Evolutionary conservation across 2,888 invertebrate genomes (phyloP).

Genomic region (Brassicogethes aeneus): DNA sequence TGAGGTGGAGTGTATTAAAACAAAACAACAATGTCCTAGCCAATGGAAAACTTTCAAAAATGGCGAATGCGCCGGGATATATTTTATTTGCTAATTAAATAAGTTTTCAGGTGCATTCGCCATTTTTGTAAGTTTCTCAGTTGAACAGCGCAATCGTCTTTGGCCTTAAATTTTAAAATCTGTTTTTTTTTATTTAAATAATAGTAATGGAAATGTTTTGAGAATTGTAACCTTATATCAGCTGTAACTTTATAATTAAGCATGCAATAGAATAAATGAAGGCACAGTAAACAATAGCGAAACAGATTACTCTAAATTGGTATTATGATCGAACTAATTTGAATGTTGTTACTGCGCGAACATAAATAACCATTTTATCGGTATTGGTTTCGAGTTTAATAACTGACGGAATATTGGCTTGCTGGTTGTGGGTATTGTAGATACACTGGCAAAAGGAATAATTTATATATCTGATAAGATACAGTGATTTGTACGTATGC

Average conservation of each 20-base stretch:
- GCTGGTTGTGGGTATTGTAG: conserved; percentile 18
- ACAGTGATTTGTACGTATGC: conserved; percentile 23
- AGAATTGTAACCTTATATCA: not conserved
- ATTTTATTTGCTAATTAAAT: too few relatives aligned
- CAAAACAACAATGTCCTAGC: too few relatives aligned
- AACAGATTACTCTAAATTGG: conserved; percentile 23
- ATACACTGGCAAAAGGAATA: conserved; percentile 23
- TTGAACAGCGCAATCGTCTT: too few relatives aligned
- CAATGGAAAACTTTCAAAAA: too few relatives aligned
- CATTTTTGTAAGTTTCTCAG: too few relatives aligned
- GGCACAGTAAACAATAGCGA: conserved; percentile 18
- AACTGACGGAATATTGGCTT: conserved; percentile 15
- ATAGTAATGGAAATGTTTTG: too few relatives aligned
- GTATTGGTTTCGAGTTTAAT: conserved; percentile 23
- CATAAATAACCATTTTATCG: conserved; percentile 25
- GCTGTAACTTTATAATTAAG: conserved; percentile 2
- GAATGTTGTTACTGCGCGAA: conserved; percentile 19
- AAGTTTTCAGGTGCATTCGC: too few relatives aligned
- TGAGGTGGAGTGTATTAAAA: too few relatives aligned
- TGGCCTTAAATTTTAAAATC: too few relatives aligned
- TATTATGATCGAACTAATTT: conserved; percentile 24
- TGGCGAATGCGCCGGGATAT: too few relatives aligned
- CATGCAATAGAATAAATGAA: conserved; percentile 16
- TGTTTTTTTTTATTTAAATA: too few relatives aligned
- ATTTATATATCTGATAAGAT: conserved; percentile 26